phyloP scores from a whole-genome alignment of 2,888 invertebrate species.

The Neoascia interrupta region DNA sequence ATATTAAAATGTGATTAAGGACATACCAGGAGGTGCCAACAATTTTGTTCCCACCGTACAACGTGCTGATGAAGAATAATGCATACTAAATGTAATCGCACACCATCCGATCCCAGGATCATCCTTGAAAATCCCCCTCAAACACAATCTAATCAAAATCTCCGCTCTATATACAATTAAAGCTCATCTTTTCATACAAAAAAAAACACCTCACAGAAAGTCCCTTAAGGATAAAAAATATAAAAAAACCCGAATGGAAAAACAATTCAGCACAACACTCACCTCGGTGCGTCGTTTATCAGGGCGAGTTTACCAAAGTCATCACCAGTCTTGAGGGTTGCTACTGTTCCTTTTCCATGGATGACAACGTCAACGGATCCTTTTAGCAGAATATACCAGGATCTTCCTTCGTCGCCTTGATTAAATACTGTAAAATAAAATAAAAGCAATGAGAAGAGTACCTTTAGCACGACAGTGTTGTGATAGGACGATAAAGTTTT shows the following conservation, averaged over 20 bases:
- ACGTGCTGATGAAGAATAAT: conserved; percentile 24
- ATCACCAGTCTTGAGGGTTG: conserved; percentile 90
- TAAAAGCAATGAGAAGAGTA: not conserved
- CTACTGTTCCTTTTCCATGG: conserved; percentile 91
- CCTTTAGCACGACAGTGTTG: not conserved
- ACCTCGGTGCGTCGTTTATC: conserved; percentile 92
- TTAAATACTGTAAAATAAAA: conserved; percentile 84
- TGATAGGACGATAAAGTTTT: conserved; percentile 37
- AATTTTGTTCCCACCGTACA: not conserved
- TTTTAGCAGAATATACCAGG: conserved; percentile 91
- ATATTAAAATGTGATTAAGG: conserved; percentile 26
- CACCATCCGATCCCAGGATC: conserved; percentile 9
- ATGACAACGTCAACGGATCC: conserved; percentile 92
- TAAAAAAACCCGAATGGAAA: conserved; percentile 1
- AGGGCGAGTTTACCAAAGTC: conserved; percentile 93
- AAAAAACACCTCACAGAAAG: too few species aligned
- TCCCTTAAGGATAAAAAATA: not conserved
- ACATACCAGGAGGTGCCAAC: conserved; percentile 11
- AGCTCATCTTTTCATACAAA: not conserved
- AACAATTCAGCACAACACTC: conserved; percentile 71
- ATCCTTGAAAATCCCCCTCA: conserved; percentile 17
- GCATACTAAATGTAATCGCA: conserved; percentile 31
- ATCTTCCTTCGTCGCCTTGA: conserved; percentile 91
- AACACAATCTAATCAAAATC: conserved; percentile 39
- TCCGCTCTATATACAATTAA: conserved; percentile 24